A percentile compares a stretch with the other conserved stretches of the same genome.
phyloP scores from a whole-genome alignment of 2,888 invertebrate genomes.

The Ischnus inquisitorius region DNA sequence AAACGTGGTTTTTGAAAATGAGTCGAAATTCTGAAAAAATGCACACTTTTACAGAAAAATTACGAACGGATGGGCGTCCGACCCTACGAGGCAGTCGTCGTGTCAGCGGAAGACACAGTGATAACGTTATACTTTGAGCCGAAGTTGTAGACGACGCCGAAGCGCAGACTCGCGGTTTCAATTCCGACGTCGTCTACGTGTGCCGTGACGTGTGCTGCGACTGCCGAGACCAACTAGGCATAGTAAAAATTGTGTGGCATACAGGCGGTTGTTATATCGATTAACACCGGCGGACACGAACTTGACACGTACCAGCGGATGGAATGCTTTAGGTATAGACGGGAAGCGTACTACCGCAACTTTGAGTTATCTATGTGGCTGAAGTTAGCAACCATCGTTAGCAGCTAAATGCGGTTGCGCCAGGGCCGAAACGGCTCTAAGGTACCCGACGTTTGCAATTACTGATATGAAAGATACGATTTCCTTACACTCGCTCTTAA shows the following conservation, averaged over 20 bases:
- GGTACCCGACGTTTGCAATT: no score
- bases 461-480: no score
- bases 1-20: no score
- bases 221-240: slow-evolving; percentile 18
- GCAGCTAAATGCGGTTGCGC: no score
- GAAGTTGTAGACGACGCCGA: slow-evolving; percentile 18
- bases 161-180: slow-evolving; percentile 41
- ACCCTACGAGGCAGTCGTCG: slow-evolving; percentile 14
- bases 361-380: neutral
- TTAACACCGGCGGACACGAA: slow-evolving; percentile 72
- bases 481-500: no score
- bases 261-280: slow-evolving; percentile 66
- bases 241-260: neutral
- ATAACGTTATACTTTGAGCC: neutral
- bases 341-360: neutral
- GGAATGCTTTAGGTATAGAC: slow-evolving; percentile 34
- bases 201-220: slow-evolving; percentile 5
- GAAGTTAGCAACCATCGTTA: neutral
- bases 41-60: neutral
- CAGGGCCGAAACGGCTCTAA: no score
- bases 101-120: slow-evolving; percentile 9
- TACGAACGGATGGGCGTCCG: slow-evolving; percentile 1
- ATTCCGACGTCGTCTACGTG: slow-evolving; percentile 20
- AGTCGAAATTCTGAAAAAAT: no score
- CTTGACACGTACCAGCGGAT: slow-evolving; percentile 71